Evolutionary conservation across 2,797 vertebrate genomes (phyloP), one percentile per base, ranked within the genome.

Genomic region (Spea hammondii): DNA sequence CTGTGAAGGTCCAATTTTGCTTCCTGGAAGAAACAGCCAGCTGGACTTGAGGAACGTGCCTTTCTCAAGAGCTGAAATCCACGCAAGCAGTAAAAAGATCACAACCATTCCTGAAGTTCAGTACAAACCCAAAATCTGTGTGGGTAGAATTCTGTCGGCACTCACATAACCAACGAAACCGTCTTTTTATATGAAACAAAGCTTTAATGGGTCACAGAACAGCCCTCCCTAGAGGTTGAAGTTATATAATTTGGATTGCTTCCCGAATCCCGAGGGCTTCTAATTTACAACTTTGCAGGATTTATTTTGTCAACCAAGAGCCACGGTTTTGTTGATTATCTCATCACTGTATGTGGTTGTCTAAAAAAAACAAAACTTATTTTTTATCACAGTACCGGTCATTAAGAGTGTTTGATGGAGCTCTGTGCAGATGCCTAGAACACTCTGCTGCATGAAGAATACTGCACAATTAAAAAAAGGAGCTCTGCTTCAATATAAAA

Each of bases 111-210:
- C 57, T 50, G 2, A 17, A 49, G 59, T 17, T 8, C 55, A 73
- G 44, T 32, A 44, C 8, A 49, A 72, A 57, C 46, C 17, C 5
- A 7, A 4, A 6, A 45, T 48, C 72, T 2, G 54, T 5, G 9
- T 6, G 44, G 44, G 10, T 5, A 51, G 6, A 50, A 59, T 12
- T 6, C 53, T 17, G 6, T 11, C 50, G 17, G 5, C 14, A 44
- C 4, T 48, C 9, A 13, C 6, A 6, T 14, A 70, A 48, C 57
- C 49, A 72, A 55, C 13, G 4, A 75, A 67, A 44, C 45, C 47
- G 74, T 81, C 74, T 72, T 77, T 81, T 77, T 81, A 81, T 81
- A 81, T 73, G 54, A 72, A 77, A 54, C 68, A 54, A 72, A 72
- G 74, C 64, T 73, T 72, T 78, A 47, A 62, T 62, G 60, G 60